Evolutionary conservation across 1,140 invertebrate species (phyloP), one percentile per base, ranked within the genome.

Genomic region (Heliconius himera): DNA sequence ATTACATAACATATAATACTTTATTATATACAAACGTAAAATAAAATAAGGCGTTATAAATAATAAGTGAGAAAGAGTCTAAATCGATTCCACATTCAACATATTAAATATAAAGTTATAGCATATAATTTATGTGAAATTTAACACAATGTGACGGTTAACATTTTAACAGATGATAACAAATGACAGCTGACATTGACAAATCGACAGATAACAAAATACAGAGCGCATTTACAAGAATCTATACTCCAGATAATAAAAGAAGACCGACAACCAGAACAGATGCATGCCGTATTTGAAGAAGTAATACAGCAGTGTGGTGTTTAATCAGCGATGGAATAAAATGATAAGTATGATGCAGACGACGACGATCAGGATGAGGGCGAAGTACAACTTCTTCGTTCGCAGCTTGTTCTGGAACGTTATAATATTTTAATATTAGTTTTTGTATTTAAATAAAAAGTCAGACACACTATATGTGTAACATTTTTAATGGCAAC

Each of bases 381-480:
- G 93, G 41, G 96, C 88, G 49, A 98, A 87, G 87, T 98, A 96
- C 77, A 97, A 96, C 91, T 98, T 98, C 96, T 98, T 98, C 94
- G 97, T 97, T 81, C 98, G 96, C 82, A 98, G 95, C 95, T 98
- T 98, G 84, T 96, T 97, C 96, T 97, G 95, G 80, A 96, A 96
- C 6, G 54, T n/a, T 9, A 8, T 8, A 56, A 56, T 20, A 8
- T 51, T 51, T 20, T 51, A 18, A 51, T 51, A 51, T 51, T 51
- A 20, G 41, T 46, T 46, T 46, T 16, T 46, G 13, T 46, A 46
- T 46, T 46, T 46, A 16, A 16, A 16, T 46, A 46, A 46, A 46
- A 16, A 16, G 13, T 16, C 41, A 4, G 13, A 46, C 13, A 46
- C 11, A 16, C 41, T 46, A 13, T 46, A 46, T 46, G 11, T 13